Evolutionary conservation across 2,797 vertebrate species (phyloP), one percentile per base, ranked within the genome.

Genomic region (Onychomys leucogaster): DNA sequence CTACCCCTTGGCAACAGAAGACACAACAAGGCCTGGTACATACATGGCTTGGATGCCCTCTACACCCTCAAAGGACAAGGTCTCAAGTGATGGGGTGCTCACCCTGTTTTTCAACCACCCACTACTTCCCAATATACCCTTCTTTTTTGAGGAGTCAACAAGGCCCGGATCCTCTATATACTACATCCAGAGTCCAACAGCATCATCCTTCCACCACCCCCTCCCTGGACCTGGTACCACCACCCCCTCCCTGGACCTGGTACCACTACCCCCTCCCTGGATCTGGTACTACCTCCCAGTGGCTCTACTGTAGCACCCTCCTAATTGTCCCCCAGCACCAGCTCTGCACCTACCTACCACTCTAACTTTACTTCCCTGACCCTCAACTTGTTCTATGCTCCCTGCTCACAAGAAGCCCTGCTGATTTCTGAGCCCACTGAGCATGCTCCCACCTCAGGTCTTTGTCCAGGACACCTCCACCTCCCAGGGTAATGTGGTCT

Each of bases 231-330:
- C 81, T 17, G 23, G 76, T 16, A 23, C 37, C 4, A 3, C 7
- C 13, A 0, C 2, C 55, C 52, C 43, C 43, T 46, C 43, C 43
- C 43, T 46, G 43, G 43, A 46, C 43, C 43, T 46, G 43, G 43
- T 46, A 46, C 43, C 43, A 46, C 43, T n/a, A 46, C 43, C 43
- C 43, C 43, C 52, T 57, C 4, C 11, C 67, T 6, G 3, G 29
- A 32, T 37, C 80, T 16, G 21, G 75, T 16, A 21, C n/a, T 2
- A 2, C 6, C 13, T 0, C 2, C 55, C 52, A 34, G 1, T 49
- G 49, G 10, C 29, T 80, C 8, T 9, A 16, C 14, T 5, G 2
- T 6, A 17, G 0, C 8, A 7, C 0, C 46, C 85, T 52, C 49
- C 37, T 27, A 17, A 43, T 10, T 25, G 37, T 2, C 29, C 71